Evolutionary conservation across 64 coral and sea anemone species (phyloP), one percentile per base, ranked within the genome.

Genomic region (Pachyseris speciosa): DNA sequence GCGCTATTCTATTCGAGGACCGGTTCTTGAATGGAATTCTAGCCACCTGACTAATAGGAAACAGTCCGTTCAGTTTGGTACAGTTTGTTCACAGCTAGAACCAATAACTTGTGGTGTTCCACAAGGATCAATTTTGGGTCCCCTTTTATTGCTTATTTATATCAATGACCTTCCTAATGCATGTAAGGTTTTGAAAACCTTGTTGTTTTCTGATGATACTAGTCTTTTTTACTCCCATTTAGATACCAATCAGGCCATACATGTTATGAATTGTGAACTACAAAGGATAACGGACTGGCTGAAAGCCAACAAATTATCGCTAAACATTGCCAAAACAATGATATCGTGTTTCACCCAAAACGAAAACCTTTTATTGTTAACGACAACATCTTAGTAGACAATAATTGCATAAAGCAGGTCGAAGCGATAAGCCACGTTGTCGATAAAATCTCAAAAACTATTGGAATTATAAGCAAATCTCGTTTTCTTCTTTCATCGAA

Each of bases 401-500:
- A 64, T 37, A 22, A 28, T 19, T 20, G 12, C 5, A 15, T 88
- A 29, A 61, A 88, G 53, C 69, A 26, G 19, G 22, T 49, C 3
- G 34, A 88, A 17, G 47, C 16, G 33, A 38, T 90, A 29, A 49
- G 40, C 28, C 79, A 47, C 41, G 45, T 91, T 68, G 42, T 24
- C 70, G 71, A 81, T n/a, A 70, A 84, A 25, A 83, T 83, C 26
- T 24, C 77, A 27, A 91, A 57, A 29, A 73, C 75, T 27, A 49
- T 83, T 13, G 89, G 89, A 48, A 72, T 91, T 29, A 83, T 84
- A 22, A 31, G 48, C 43, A 91, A 49, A 72, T 64, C 36, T 15
- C 29, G 28, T 37, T 84, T 83, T 73, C 84, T 37, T 69, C 45
- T 91, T 12, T 72, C 64, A 72, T 29, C 8, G 6, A 53, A 24